phyloP scores from a whole-genome alignment of 2,888 invertebrate species.

The Ochropleura plecta region DNA sequence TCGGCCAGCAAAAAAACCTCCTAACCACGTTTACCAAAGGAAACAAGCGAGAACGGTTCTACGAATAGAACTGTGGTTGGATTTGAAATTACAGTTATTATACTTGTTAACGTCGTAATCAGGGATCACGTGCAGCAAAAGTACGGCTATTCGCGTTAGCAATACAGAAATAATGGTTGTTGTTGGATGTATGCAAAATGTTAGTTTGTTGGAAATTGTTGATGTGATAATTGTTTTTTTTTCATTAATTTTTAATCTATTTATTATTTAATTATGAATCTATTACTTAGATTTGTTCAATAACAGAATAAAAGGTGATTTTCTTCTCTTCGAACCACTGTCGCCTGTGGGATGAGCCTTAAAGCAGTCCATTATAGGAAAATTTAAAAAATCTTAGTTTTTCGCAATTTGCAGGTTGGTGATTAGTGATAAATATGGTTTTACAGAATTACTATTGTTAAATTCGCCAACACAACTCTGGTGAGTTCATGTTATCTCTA shows the following conservation, averaged over 20 bases:
- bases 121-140: constrained; percentile 72
- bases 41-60: constrained; percentile 78
- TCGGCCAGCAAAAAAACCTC: constrained; percentile 62
- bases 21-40: constrained; percentile 74
- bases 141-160: constrained; percentile 66
- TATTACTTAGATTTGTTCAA: background rate
- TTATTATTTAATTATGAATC: no score
- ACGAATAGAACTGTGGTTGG: constrained; percentile 76
- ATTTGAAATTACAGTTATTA: constrained; percentile 84
- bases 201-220: constrained; percentile 32
- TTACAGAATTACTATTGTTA: no score
- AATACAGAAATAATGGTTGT: constrained; percentile 60
- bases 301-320: background rate
- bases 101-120: constrained; percentile 73
- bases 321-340: no score
- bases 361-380: no score
- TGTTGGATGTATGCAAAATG: constrained; percentile 48
- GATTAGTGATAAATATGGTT: no score
- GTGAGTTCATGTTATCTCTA: no score
- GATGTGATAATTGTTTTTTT: constrained; percentile 42
- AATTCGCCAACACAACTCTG: no score
- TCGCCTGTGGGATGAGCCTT: no score
- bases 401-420: no score
- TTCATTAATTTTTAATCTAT: no score
- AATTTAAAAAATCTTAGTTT: no score